Percentiles rank a stretch among this genome's conserved stretches.
These are phyloP conservation scores for Zeus faber DNA, from an alignment of 2,113 vertebrate species.

Conservation along the genomic window DNA sequence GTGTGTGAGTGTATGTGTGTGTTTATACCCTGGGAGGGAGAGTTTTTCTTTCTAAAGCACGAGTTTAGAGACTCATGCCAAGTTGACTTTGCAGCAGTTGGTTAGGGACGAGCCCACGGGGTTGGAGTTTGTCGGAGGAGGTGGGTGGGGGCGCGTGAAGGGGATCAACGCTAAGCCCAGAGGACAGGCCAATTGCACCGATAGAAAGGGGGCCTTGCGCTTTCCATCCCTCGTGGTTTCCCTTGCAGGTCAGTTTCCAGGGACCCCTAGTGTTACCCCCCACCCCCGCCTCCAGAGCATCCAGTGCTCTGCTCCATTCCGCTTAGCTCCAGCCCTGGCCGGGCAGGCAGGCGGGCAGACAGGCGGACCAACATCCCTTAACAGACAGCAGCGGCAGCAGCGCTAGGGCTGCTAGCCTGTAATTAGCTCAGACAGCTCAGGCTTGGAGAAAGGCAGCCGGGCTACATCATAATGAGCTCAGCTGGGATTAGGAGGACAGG, in stretches of 20 bases:
- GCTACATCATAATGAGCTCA: slow-evolving; percentile 99
- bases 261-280: slow-evolving; percentile 51
- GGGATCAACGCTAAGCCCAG: slow-evolving; percentile 90
- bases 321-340: slow-evolving; percentile 45
- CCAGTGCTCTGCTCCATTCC: slow-evolving; percentile 35
- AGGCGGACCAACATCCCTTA: slow-evolving; percentile 86
- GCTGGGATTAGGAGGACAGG: slow-evolving; percentile 99
- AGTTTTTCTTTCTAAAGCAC: slow-evolving; percentile 69
- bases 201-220: slow-evolving; percentile 81
- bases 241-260: slow-evolving; percentile 91
- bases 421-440: slow-evolving; percentile 99
- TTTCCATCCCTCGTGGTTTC: slow-evolving; percentile 77
- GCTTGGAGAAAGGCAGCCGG: slow-evolving; percentile 96
- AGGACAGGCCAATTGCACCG: slow-evolving; percentile 82
- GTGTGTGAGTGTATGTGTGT: too few relatives aligned
- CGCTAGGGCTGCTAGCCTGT: slow-evolving; percentile 87
- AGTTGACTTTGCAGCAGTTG: slow-evolving; percentile 84
- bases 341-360: slow-evolving; percentile 44
- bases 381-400: slow-evolving; percentile 86
- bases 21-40: slow-evolving; percentile 31
- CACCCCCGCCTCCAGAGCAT: slow-evolving; percentile 19
- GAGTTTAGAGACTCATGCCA: slow-evolving; percentile 81
- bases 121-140: slow-evolving; percentile 37
- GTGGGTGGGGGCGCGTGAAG: slow-evolving; percentile 76
- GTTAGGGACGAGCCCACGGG: slow-evolving; percentile 35